Percentiles rank a stretch among this genome's conserved stretches.
phyloP scores from a whole-genome alignment of 2,888 invertebrate species.

The Uropetala carovei region DNA sequence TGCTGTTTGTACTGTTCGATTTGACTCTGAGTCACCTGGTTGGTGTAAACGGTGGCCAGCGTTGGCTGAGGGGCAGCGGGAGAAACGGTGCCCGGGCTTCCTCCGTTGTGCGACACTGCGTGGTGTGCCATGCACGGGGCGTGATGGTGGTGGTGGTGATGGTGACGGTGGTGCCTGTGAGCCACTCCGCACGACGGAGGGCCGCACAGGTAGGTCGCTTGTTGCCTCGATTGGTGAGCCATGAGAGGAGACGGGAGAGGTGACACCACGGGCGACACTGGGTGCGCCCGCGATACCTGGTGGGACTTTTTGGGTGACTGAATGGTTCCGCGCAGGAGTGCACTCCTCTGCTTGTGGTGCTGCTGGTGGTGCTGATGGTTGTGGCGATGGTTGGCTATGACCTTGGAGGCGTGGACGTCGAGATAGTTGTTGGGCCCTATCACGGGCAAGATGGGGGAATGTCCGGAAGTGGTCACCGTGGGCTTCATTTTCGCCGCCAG shows the following conservation, averaged over 20 bases:
- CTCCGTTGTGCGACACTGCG: constrained; percentile 72
- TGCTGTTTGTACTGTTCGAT: constrained; percentile 93
- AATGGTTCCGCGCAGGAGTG: constrained; percentile 32
- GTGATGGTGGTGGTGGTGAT: constrained; percentile 84
- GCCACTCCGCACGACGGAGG: constrained; percentile 62
- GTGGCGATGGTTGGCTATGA: constrained; percentile 67
- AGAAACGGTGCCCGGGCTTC: constrained; percentile 21
- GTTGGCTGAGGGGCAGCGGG: constrained; percentile 78
- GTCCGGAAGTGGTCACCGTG: constrained; percentile 67
- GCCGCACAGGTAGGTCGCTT: constrained; percentile 30
- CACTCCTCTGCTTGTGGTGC: constrained; percentile 47
- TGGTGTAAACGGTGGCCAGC: constrained; percentile 84
- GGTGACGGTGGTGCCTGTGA: constrained; percentile 71
- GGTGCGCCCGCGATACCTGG: constrained; percentile 75
- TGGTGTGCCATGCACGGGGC: constrained; percentile 76
- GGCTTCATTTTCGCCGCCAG: constrained; percentile 76
- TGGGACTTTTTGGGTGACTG: constrained; percentile 50
- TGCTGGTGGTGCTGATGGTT: constrained; percentile 44
- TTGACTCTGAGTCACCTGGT: constrained; percentile 82
- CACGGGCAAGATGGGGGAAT: constrained; percentile 77
- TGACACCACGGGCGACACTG: constrained; percentile 70
- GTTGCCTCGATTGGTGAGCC: constrained; percentile 46
- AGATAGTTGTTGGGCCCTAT: constrained; percentile 81
- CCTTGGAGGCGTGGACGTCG: constrained; percentile 79
- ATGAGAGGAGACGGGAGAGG: constrained; percentile 35